phyloP scores from a whole-genome alignment of 23 tunicate genomes.

The Botrylloides violaceus region DNA sequence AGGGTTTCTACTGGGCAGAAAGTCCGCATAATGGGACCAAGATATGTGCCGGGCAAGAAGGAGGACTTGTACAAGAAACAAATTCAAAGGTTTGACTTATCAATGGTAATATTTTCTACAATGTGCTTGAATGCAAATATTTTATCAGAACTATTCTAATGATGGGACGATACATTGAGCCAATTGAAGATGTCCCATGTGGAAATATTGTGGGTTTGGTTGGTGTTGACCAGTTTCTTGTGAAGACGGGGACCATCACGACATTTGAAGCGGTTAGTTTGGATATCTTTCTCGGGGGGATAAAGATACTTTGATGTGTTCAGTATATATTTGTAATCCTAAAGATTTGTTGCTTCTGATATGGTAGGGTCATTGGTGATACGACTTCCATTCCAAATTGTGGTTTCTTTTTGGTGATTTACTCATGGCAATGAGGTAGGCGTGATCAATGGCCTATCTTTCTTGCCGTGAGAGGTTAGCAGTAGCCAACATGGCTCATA shows the following conservation, averaged over 20 bases:
- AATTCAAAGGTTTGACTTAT: conserved; percentile 74
- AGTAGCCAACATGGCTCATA: no score
- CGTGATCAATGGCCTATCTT: no score
- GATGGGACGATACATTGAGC: conserved; percentile 99
- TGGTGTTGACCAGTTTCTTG: conserved; percentile 91
- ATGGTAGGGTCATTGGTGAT: no score
- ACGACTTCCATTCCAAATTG: no score
- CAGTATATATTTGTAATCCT: not conserved
- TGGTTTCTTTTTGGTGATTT: no score
- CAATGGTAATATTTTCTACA: no score
- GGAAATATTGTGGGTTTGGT: conserved; percentile 95
- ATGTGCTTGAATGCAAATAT: not conserved
- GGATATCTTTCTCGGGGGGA: no score
- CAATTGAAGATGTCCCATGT: conserved; percentile 97
- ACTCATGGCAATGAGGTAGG: no score
- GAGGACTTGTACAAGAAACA: conserved; percentile 84
- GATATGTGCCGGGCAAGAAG: conserved; percentile 85
- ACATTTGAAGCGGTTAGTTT: conserved; percentile 10
- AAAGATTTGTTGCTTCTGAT: not conserved
- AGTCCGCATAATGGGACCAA: conserved; percentile 96
- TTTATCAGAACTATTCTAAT: conserved; percentile 79
- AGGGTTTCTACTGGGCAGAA: conserved; percentile 96
- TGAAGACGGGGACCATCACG: conserved; percentile 71
- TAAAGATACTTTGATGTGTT: no score
- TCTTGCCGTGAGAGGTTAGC: no score